Evolutionary conservation across 92 coral and sea anemone genomes (phyloP), one percentile per base, ranked within the genome.

Genomic region (Bergia puertoricense): DNA sequence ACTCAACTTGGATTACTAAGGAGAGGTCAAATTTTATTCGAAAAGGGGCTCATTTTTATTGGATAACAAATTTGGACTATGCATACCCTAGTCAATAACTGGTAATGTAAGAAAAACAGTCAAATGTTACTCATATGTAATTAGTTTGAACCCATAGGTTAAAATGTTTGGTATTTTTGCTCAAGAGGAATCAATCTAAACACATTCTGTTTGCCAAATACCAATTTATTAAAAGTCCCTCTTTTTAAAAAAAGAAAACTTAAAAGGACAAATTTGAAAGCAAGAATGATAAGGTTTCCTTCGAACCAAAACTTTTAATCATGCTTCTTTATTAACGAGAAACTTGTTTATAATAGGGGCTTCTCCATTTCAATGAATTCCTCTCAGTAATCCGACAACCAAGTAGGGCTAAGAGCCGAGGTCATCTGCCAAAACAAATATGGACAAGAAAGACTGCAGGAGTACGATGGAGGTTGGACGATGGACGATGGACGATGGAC

Each of bases 1-100:
- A 73, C 77, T 37, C 77, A 44, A 73, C 77, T 73, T 73, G 77
- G 42, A 38, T 20, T 37, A 73, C 43, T 42, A 73, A 73, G 18
- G 10, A 20, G 71, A 80, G 84, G 84, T 80, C 84, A 80, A 16
- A 80, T 80, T 50, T 80, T 80, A 22, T 56, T 54, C 45, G 51
- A 77, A 20, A 76, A 76, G 42, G 80, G 62, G 81, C 62, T 46
- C 59, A 16, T 57, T 80, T 59, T 59, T 57, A 81, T 81, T 81
- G 85, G 85, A 39, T 81, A 81, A 40, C 46, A 37, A 7, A 5
- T 40, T 59, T 81, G 74, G 73, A 81, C 15, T 81, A 56, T 59
- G 20, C 37, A 39, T 59, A 81, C 14, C 20, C 69, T 5, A 4
- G n/a, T 57, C 46, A 59, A 81, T 62, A 18, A 74, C 14, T 39